phyloP scores from a whole-genome alignment of 2,113 vertebrate genomes.

The Mus pahari region DNA sequence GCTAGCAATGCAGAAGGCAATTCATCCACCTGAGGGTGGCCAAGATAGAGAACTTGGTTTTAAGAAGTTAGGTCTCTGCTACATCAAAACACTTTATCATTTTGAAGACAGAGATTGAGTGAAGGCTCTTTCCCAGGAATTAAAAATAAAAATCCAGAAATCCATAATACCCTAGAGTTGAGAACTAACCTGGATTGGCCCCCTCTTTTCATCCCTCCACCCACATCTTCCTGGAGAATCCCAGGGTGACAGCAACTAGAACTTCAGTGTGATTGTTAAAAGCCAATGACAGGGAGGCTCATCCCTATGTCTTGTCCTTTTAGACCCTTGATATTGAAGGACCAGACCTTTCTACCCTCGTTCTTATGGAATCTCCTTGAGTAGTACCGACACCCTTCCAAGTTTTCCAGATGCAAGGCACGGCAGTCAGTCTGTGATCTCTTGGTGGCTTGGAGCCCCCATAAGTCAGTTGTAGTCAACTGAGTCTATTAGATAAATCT shows the following conservation, averaged over 20 bases:
- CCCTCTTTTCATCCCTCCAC: not conserved
- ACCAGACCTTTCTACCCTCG: not conserved
- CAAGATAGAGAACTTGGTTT: not conserved
- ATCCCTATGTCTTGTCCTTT: not conserved
- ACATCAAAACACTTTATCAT: not conserved
- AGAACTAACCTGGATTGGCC: not conserved
- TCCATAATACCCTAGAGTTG: not conserved
- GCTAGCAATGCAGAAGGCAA: constrained; percentile 16
- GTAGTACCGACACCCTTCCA: not conserved
- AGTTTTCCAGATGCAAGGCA: not conserved
- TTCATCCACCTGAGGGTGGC: not conserved
- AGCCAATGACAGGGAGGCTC: not conserved
- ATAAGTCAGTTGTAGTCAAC: not conserved
- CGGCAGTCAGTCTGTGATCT: not conserved
- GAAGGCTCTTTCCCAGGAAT: not conserved
- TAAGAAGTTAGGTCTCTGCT: constrained; percentile 12
- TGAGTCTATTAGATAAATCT: not conserved
- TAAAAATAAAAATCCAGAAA: not conserved
- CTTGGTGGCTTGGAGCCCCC: not conserved
- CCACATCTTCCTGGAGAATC: not conserved
- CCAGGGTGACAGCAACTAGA: not conserved
- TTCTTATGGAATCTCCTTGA: not conserved
- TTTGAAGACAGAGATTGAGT: not conserved
- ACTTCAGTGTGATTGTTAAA: not conserved
- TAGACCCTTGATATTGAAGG: not conserved